Conservation (phyloP, 2,113 vertebrate genomes). For the Pungitius pungitius region DNA sequence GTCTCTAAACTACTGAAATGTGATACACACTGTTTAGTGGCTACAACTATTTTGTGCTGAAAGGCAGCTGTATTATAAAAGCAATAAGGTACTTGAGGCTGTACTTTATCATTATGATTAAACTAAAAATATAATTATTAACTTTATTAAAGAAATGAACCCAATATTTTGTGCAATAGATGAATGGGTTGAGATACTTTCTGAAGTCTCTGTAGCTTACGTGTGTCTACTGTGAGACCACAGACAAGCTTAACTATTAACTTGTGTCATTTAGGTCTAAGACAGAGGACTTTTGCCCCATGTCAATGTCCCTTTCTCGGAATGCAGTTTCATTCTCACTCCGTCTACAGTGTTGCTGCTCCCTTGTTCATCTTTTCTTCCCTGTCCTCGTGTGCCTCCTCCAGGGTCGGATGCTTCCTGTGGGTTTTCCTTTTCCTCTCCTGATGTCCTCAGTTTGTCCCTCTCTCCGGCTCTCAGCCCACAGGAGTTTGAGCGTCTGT, state of each 20-base stretch:
- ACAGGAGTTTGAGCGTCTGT: conserved; percentile 69
- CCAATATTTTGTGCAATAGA: too few relatives aligned
- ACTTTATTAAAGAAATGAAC: too few relatives aligned
- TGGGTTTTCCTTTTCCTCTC: conserved; percentile 1
- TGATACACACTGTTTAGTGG: too few relatives aligned
- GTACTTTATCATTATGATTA: too few relatives aligned
- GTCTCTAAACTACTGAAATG: too few relatives aligned
- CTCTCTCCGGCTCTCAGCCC: conserved; percentile 64
- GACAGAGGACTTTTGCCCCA: neutral
- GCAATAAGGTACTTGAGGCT: too few relatives aligned
- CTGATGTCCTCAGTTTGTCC: conserved; percentile 48
- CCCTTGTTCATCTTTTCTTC: neutral
- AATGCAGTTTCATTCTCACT: conserved; percentile 6
- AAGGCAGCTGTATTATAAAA: too few relatives aligned
- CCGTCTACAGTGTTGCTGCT: neutral
- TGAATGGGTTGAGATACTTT: neutral
- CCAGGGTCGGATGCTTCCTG: conserved; percentile 21
- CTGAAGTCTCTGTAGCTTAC: neutral
- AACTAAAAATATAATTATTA: too few relatives aligned
- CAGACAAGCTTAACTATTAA: neutral
- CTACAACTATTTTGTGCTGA: too few relatives aligned
- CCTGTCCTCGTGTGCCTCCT: neutral
- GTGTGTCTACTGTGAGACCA: neutral
- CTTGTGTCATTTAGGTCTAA: conserved; percentile 6
- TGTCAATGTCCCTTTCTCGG: conserved; percentile 12